These are phyloP conservation scores for Rotaria magnacalcarata DNA, from an alignment of 2,888 invertebrate genomes.

Conservation along the genomic window DNA sequence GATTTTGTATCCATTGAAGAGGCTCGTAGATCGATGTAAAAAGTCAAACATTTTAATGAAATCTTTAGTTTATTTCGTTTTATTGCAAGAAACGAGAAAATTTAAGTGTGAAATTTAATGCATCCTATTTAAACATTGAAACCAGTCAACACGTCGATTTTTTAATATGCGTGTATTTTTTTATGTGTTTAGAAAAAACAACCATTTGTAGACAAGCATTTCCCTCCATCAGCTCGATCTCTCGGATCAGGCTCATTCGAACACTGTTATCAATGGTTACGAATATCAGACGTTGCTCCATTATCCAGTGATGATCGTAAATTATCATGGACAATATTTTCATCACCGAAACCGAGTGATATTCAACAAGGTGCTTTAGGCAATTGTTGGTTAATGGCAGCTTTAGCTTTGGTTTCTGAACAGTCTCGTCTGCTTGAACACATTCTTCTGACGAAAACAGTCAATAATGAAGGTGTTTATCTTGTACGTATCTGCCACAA, in stretches of 20 bases:
- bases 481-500: conserved; percentile 78
- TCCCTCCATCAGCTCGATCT: conserved; percentile 32
- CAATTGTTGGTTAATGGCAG: conserved; percentile 40
- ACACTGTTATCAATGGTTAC: conserved; percentile 28
- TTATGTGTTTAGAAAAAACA: neutral
- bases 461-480: conserved; percentile 60
- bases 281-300: conserved; percentile 36
- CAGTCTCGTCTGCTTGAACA: conserved; percentile 34
- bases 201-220: conserved; percentile 40
- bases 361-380: conserved; percentile 45
- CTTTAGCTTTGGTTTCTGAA: conserved; percentile 40
- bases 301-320: neutral
- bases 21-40: too few species aligned
- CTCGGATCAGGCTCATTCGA: conserved; percentile 32
- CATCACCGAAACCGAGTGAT: conserved; percentile 41
- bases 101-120: too few species aligned
- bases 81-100: too few species aligned
- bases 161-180: neutral
- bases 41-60: too few species aligned
- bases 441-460: conserved; percentile 43
- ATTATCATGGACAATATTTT: conserved; percentile 41
- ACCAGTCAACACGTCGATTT: neutral
- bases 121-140: too few species aligned
- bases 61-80: too few species aligned
- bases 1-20: too few species aligned